Conservation (phyloP, 2,113 vertebrate species). For the zebrafish (Danio rerio) region DNA sequence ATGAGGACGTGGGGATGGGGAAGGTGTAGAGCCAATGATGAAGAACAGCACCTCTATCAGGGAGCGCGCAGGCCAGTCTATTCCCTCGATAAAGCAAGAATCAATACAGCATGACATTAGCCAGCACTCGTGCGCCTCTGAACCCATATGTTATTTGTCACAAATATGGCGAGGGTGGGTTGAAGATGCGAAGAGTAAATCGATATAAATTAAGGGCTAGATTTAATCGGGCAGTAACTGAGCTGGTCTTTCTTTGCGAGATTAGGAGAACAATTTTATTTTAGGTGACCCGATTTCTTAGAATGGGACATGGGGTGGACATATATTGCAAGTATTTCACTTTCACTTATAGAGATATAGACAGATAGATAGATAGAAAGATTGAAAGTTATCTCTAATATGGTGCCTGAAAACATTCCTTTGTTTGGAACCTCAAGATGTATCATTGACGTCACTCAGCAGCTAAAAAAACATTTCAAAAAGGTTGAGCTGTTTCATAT, state of each 20-base stretch:
- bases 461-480: too few relatives aligned
- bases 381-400: too few relatives aligned
- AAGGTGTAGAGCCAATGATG: slow-evolving; percentile 51
- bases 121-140: slow-evolving; percentile 43
- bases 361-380: too few relatives aligned
- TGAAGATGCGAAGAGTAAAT: slow-evolving; percentile 20
- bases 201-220: slow-evolving; percentile 39
- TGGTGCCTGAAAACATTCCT: too few relatives aligned
- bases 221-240: slow-evolving; percentile 32
- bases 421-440: too few relatives aligned
- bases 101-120: slow-evolving; percentile 59
- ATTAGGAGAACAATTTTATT: not conserved
- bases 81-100: slow-evolving; percentile 50
- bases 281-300: too few relatives aligned
- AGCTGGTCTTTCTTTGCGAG: not conserved
- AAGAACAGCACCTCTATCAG: slow-evolving; percentile 58
- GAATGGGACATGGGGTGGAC: too few relatives aligned
- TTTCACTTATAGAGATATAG: too few relatives aligned
- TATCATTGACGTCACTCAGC: too few relatives aligned
- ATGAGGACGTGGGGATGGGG: slow-evolving; percentile 41
- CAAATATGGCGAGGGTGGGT: slow-evolving; percentile 15
- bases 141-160: slow-evolving; percentile 34
- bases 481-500: too few relatives aligned
- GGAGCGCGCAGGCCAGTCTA: slow-evolving; percentile 31
- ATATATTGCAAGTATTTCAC: too few relatives aligned